A percentile compares a stretch with the other conserved stretches of the same genome.
These are phyloP conservation scores for Pyrgilauda ruficollis DNA, from an alignment of 2,113 vertebrate genomes.

Conservation along the genomic window DNA sequence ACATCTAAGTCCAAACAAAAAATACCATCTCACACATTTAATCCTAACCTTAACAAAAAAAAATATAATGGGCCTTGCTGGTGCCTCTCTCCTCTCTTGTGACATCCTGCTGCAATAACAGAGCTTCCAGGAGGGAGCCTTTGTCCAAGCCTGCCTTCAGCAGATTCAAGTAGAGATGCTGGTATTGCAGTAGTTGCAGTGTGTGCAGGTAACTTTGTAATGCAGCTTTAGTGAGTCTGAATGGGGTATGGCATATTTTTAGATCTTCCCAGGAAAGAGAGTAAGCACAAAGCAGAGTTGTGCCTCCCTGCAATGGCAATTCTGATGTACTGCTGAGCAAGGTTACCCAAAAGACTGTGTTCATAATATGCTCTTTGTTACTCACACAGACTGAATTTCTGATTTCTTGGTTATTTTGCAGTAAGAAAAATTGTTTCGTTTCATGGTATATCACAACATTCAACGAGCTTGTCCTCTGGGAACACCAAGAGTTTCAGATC, in stretches of 20 bases:
- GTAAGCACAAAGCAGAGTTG: neutral
- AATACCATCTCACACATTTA: neutral
- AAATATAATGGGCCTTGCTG: neutral
- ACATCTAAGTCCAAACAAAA: neutral
- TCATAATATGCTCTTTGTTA: neutral
- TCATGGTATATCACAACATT: neutral
- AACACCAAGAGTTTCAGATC: neutral
- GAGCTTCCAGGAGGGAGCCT: neutral
- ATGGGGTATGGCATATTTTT: neutral
- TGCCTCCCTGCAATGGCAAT: neutral
- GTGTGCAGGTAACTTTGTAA: neutral
- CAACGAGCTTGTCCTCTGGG: neutral
- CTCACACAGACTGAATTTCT: neutral
- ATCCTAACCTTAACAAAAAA: neutral
- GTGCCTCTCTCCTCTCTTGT: neutral
- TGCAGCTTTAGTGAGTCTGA: neutral
- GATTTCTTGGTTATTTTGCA: slow-evolving; percentile 4
- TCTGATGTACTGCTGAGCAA: neutral
- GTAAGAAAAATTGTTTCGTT: neutral
- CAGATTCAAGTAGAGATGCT: neutral
- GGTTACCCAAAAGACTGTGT: neutral
- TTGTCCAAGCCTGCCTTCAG: neutral
- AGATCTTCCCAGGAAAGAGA: neutral
- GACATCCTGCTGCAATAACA: neutral
- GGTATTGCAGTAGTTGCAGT: neutral